A percentile compares a stretch with the other conserved stretches of the same genome.
Conservation (phyloP, 2,888 invertebrate genomes). For the Andrena praecox region DNA sequence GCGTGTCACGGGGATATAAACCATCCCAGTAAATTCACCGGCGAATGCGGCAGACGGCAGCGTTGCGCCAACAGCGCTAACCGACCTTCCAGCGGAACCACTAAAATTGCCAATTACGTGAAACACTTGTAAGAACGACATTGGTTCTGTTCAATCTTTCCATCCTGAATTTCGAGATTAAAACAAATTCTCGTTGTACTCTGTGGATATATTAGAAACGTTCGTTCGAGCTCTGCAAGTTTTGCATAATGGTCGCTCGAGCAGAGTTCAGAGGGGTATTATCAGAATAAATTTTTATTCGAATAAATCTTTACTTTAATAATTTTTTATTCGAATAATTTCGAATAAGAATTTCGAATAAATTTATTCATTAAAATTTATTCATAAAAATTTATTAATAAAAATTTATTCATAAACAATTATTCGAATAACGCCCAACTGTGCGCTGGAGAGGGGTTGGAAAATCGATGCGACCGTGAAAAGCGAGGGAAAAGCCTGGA, state of each 20-base stretch:
- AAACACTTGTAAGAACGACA: slow-evolving; percentile 1
- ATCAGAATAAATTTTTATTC: too few species aligned
- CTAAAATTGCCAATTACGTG: slow-evolving; percentile 8
- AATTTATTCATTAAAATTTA: too few species aligned
- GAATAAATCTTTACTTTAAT: too few species aligned
- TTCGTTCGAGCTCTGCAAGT: background rate
- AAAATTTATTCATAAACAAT: too few species aligned
- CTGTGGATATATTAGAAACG: background rate
- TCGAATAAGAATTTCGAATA: too few species aligned
- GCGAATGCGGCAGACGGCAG: slow-evolving; percentile 43
- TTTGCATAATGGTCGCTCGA: background rate
- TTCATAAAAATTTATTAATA: background rate
- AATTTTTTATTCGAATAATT: too few species aligned
- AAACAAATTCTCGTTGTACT: too few species aligned
- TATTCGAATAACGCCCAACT: background rate
- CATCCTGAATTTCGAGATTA: too few species aligned
- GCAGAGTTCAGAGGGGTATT: too few species aligned
- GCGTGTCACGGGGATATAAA: slow-evolving; percentile 54
- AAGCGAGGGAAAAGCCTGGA: background rate
- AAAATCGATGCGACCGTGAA: slow-evolving; percentile 40
- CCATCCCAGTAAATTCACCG: slow-evolving; percentile 53
- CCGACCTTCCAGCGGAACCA: slow-evolving; percentile 3
- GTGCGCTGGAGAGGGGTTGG: background rate
- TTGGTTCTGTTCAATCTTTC: too few species aligned
- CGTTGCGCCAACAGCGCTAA: slow-evolving; percentile 22